These are phyloP conservation scores for Papilio glaucus DNA, from an alignment of 1,140 invertebrate genomes.

Conservation along the genomic window DNA sequence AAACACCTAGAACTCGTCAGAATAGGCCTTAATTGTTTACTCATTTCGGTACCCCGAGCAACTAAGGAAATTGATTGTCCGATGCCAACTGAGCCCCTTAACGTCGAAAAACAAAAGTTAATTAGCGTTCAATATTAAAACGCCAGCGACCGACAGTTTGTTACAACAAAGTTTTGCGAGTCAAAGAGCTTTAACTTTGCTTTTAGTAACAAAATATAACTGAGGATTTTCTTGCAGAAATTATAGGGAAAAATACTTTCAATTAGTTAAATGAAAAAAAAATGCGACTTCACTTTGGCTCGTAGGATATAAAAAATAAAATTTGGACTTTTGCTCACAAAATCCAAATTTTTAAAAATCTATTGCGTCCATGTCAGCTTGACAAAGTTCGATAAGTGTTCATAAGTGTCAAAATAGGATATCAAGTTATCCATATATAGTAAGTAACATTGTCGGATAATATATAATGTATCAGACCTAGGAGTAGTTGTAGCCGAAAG, in stretches of 20 bases:
- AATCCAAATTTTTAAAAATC: too few relatives aligned
- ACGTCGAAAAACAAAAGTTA: slow-evolving; percentile 32
- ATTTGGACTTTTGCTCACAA: too few relatives aligned
- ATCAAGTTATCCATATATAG: too few relatives aligned
- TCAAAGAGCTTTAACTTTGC: background rate
- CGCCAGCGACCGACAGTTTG: background rate
- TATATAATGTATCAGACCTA: background rate
- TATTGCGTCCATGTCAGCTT: too few relatives aligned
- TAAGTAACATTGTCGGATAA: background rate
- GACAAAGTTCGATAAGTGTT: too few relatives aligned
- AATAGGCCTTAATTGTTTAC: slow-evolving; percentile 33
- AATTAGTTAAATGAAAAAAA: background rate
- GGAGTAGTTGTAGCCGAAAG: slow-evolving; percentile 1
- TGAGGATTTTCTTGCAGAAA: background rate
- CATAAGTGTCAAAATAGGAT: too few relatives aligned
- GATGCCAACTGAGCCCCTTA: slow-evolving; percentile 16
- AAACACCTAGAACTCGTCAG: slow-evolving; percentile 31
- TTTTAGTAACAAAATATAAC: slow-evolving; percentile 3
- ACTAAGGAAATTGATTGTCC: slow-evolving; percentile 36
- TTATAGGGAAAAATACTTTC: background rate
- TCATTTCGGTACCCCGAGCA: slow-evolving; percentile 26
- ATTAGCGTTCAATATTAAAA: slow-evolving; percentile 33
- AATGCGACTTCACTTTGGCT: background rate
- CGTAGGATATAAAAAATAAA: too few relatives aligned
- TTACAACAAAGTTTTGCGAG: background rate